Conservation (phyloP, 2,113 vertebrate genomes). For the Cebidichthys violaceus region DNA sequence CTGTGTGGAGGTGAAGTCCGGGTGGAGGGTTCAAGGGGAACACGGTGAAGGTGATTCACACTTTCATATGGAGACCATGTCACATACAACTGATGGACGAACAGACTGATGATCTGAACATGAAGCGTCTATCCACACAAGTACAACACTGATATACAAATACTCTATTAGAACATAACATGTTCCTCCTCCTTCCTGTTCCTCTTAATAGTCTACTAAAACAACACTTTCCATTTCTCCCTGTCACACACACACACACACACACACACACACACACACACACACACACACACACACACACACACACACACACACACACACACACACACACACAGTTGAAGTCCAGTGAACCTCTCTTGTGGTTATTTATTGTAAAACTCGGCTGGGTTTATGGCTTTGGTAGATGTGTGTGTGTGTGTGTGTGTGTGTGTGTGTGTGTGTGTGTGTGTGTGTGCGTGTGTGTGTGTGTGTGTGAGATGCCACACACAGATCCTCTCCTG, state of each 20-base stretch:
- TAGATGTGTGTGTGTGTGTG: slow-evolving; percentile 10
- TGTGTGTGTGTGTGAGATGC: slow-evolving; percentile 9
- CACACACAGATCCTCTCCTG: background rate
- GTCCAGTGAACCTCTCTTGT: slow-evolving; percentile 25
- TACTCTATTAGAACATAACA: too few relatives aligned
- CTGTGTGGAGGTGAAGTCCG: too few relatives aligned
- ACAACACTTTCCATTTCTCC: too few relatives aligned
- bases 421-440: slow-evolving; percentile 16
- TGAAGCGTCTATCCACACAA: too few relatives aligned
- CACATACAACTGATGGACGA: too few relatives aligned
- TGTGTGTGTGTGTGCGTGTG: slow-evolving; percentile 14
- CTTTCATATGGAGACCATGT: background rate
- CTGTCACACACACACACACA: slow-evolving; percentile 1
- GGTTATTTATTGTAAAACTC: too few relatives aligned
- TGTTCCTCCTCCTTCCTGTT: too few relatives aligned
- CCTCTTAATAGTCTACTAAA: too few relatives aligned
- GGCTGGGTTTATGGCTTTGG: too few relatives aligned
- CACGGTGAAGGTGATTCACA: background rate
- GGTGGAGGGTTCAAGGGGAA: too few relatives aligned
- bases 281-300: slow-evolving; percentile 13
- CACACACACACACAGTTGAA: background rate
- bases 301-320: slow-evolving; percentile 4
- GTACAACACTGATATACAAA: too few relatives aligned
- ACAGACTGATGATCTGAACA: too few relatives aligned
- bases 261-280: slow-evolving; percentile 13